Percentiles rank a stretch among this genome's conserved stretches.
These are phyloP conservation scores for Apistogramma diplotaenia DNA, from an alignment of 2,113 vertebrate genomes.

Conservation along the genomic window DNA sequence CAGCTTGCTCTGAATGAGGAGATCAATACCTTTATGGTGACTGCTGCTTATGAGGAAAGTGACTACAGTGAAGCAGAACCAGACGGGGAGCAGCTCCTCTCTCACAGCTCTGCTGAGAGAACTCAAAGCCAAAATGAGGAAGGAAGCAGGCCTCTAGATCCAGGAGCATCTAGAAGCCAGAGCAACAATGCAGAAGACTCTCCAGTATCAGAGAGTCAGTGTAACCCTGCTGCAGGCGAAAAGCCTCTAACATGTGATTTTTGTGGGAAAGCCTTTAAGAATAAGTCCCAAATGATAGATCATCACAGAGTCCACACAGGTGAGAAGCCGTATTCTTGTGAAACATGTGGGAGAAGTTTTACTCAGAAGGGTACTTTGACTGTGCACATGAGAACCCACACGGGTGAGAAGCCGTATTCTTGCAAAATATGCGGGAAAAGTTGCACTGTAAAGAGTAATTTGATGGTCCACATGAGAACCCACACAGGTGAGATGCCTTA, in stretches of 20 bases:
- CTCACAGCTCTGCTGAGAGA: background rate
- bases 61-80: background rate
- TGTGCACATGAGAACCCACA: background rate
- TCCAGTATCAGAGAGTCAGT: background rate
- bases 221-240: background rate
- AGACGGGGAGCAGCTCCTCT: background rate
- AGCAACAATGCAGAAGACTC: background rate
- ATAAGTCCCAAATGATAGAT: background rate
- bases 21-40: background rate
- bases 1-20: background rate
- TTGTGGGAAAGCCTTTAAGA: background rate
- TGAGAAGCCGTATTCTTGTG: background rate
- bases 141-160: background rate
- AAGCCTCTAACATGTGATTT: background rate
- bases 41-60: background rate
- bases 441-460: background rate
- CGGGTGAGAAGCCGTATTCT: background rate
- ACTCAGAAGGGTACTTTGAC: background rate
- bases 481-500: background rate
- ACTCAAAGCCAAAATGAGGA: background rate
- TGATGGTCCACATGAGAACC: background rate
- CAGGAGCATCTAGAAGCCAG: background rate
- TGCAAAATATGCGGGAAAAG: background rate
- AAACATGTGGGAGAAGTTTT: background rate
- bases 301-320: background rate